phyloP scores from a whole-genome alignment of 2,888 invertebrate species.

The Sericinus montela region DNA sequence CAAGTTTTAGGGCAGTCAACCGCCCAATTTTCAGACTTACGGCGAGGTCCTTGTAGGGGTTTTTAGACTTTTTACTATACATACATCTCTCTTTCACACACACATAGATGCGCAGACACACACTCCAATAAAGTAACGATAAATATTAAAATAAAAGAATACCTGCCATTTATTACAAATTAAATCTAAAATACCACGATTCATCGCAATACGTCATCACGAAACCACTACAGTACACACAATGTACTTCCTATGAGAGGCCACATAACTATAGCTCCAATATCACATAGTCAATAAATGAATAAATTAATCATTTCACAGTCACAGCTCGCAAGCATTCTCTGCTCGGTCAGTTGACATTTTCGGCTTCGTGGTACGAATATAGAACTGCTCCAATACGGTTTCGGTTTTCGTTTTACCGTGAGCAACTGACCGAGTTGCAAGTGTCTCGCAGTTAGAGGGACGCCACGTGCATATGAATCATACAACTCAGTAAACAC shows the following conservation, averaged over 20 bases:
- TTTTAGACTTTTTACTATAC: too few species aligned
- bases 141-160: too few species aligned
- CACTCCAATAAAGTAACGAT: too few species aligned
- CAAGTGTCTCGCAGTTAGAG: background rate
- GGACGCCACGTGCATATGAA: background rate
- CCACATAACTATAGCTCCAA: background rate
- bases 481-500: too few species aligned
- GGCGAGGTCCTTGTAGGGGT: too few species aligned
- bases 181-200: constrained; percentile 31
- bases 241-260: constrained; percentile 10
- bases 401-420: constrained; percentile 9
- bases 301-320: background rate
- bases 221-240: constrained; percentile 37
- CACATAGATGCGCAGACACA: too few species aligned
- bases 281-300: background rate
- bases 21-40: too few species aligned
- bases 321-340: background rate
- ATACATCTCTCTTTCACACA: too few species aligned
- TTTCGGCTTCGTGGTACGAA: constrained; percentile 27
- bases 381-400: constrained; percentile 28
- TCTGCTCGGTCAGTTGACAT: constrained; percentile 26
- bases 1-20: too few species aligned
- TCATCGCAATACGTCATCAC: constrained; percentile 30
- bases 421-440: background rate
- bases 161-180: background rate